phyloP scores from a whole-genome alignment of 1,140 invertebrate species.

The Bactericera cockerelli region DNA sequence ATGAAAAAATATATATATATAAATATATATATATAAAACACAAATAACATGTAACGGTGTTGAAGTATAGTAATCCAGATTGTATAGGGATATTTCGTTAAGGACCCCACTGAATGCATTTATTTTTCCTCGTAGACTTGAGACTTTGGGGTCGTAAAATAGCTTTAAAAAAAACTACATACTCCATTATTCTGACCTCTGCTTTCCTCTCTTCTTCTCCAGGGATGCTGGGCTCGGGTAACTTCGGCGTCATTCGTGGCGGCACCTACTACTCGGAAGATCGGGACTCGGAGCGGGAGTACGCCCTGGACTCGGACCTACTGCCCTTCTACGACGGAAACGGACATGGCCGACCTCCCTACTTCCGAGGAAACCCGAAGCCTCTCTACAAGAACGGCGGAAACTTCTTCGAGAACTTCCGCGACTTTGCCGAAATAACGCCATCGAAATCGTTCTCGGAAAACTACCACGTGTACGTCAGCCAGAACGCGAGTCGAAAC shows the following conservation, averaged over 20 bases:
- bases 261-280: conserved; percentile 63
- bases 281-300: conserved; percentile 36
- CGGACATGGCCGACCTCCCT: conserved; percentile 43
- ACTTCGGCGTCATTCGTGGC: conserved; percentile 72
- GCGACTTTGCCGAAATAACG: conserved; percentile 76
- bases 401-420: conserved; percentile 71
- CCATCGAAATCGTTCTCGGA: conserved; percentile 64
- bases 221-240: conserved; percentile 59
- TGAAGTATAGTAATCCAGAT: too few relatives aligned
- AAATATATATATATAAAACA: too few relatives aligned
- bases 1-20: too few relatives aligned
- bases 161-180: too few relatives aligned
- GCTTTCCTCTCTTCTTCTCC: too few relatives aligned
- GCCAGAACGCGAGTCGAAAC: conserved; percentile 43
- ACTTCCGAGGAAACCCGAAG: conserved; percentile 35
- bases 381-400: conserved; percentile 23
- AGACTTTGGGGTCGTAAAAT: too few relatives aligned
- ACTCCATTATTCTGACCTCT: too few relatives aligned
- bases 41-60: too few relatives aligned
- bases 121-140: too few relatives aligned
- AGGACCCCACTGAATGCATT: too few relatives aligned
- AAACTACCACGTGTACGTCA: conserved; percentile 58
- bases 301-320: conserved; percentile 29
- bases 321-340: conserved; percentile 27
- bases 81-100: too few relatives aligned